Evolutionary conservation across 2,797 vertebrate genomes (phyloP), one percentile per base, ranked within the genome.

Genomic region (Ceyx erithaca): DNA sequence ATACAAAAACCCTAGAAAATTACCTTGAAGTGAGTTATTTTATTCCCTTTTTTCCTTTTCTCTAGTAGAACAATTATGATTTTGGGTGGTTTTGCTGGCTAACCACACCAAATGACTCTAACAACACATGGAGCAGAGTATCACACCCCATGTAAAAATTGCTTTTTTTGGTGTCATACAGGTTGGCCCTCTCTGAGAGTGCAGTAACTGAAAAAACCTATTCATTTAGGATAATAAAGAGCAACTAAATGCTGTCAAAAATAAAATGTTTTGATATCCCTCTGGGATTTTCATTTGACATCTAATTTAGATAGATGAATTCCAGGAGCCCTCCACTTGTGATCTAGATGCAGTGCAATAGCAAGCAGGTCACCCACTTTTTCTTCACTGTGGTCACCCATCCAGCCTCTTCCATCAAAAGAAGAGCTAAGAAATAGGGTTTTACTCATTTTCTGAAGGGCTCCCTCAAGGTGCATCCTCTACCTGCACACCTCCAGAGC

Each of bases 61-160:
- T 63, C 35, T 77, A 43, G 41, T 43, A 63, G 57, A 76, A 46
- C 58, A 87, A 80, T 78, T 80, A 66, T 35, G 62, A 75, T 41
- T 31, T 76, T 21, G 51, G 55, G 46, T 79, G 80, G 26, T 81
- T 92, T 88, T 80, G 51, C 80, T 94, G 55, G 23, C 46, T 49
- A 67, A 90, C 77, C 58, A 66, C 81, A 64, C 45, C 28, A 61
- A 83, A 62, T n/a, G 58, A 31, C 40, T 80, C 66, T 63, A 57
- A 73, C 21, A 61, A 37, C 55, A 35, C 30, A 22, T 1, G 15
- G 48, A 55, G 52, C 68, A 41, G 43, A 0, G 0, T 4, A 20
- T 15, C 0, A 3, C 41, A 30, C 49, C 18, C 4, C 2, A 3
- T 1, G 55, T 10, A 54, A n/a, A 64, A n/a, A 7, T 6, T 30